phyloP scores from a whole-genome alignment of 2,113 vertebrate genomes.

The Calyptomena viridis region DNA sequence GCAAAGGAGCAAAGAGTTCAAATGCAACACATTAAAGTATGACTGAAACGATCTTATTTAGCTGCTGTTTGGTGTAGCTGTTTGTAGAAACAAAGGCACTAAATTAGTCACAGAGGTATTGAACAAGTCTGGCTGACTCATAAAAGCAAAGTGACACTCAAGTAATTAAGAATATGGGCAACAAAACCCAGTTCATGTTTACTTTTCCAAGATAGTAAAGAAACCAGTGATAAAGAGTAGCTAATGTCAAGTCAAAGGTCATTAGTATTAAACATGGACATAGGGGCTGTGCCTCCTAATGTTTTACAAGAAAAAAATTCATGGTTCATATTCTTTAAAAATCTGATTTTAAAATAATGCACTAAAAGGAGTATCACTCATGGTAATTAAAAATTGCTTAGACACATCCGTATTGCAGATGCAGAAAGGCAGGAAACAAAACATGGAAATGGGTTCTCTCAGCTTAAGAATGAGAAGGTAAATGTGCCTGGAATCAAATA shows the following conservation, averaged over 20 bases:
- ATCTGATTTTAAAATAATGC: neutral
- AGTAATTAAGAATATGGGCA: neutral
- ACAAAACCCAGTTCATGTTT: neutral
- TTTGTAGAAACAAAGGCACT: neutral
- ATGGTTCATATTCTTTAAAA: neutral
- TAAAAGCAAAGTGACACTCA: slow-evolving; percentile 40
- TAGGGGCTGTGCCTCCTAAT: neutral
- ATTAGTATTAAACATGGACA: neutral
- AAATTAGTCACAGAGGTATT: slow-evolving; percentile 44
- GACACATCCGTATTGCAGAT: neutral
- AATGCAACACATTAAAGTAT: neutral
- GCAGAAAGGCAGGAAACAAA: neutral
- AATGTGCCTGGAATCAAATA: fast-evolving
- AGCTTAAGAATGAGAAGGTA: neutral
- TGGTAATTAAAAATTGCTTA: neutral
- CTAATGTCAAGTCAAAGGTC: neutral
- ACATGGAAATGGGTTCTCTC: neutral
- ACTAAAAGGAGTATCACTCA: neutral
- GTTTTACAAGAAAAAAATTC: neutral
- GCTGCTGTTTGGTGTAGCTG: neutral
- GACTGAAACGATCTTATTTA: neutral
- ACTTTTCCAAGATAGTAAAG: slow-evolving; percentile 40
- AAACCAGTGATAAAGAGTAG: neutral
- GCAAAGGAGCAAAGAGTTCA: neutral
- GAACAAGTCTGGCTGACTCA: slow-evolving; percentile 67